Evolutionary conservation across 2,888 invertebrate species (phyloP), one percentile per base, ranked within the genome.

Genomic region (Patella ulyssiponensis): DNA sequence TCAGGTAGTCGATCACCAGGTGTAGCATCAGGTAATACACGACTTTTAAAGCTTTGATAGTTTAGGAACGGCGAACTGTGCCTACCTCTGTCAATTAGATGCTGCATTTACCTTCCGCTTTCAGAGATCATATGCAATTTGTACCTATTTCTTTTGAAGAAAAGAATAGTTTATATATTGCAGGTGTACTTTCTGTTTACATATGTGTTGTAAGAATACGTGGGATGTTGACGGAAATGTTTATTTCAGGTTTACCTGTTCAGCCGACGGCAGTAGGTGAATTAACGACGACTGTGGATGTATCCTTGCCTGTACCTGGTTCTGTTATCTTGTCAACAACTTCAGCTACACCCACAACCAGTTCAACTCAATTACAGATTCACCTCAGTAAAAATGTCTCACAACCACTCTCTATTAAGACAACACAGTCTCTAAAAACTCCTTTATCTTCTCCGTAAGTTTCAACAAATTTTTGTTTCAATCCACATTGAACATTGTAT

Each of bases 381-480:
- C 86, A 85, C 71, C 79, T 85, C 20, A 73, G 83, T n/a, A 85
- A 84, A 75, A 83, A 80, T 14, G 77, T 82, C 0, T 84, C 84
- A 20, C 85, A 75, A 69, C 76, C 70, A 44, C 70, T 78, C 20
- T 78, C 76, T 54, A 76, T 78, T 14, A 77, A 81, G 44, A 81
- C 81, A n/a, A 70, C 84, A 4, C 82, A 83, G 23, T 79, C 83
- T 17, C 78, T 84, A 3, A 87, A 85, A 73, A 80, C 81, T 33
- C 80, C 80, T 75, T 74, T 79, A 7, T 56, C 73, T 17, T 73
- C 81, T 53, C 56, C 74, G 79, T 81, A 56, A 77, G 81, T 77
- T 44, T 44, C 44, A 44, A 44, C 44, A 5, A 44, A 44, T 44
- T 44, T 7, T 44, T 44, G 44, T 44, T 44, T 44, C 7, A 44